Evolutionary conservation across 2,888 invertebrate genomes (phyloP).

Genomic region (Meteorus cinctellus): DNA sequence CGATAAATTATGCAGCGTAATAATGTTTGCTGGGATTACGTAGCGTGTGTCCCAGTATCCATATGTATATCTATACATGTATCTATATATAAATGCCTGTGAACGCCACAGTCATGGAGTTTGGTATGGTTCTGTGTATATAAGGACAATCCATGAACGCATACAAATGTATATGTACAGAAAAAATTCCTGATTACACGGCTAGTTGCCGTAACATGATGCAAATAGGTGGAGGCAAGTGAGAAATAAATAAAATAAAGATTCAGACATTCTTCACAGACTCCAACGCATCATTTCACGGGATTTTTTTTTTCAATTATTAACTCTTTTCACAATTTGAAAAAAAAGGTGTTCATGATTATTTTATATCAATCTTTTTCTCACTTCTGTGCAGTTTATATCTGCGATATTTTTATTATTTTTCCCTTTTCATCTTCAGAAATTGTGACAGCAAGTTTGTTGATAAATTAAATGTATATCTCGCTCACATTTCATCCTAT

Average conservation of each 20-base stretch:
- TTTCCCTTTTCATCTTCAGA: too few species aligned
- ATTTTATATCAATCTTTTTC: too few species aligned
- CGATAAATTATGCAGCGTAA: conserved; percentile 51
- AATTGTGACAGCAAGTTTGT: too few species aligned
- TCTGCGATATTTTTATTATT: too few species aligned
- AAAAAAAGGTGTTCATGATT: too few species aligned
- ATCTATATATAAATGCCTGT: background rate
- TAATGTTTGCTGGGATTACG: conserved; percentile 51
- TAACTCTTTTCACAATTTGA: background rate
- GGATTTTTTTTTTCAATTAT: background rate
- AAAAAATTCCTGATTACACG: conserved; percentile 10
- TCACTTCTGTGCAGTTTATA: too few species aligned
- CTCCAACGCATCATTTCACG: background rate
- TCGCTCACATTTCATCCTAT: background rate
- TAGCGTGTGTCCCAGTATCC: conserved; percentile 46
- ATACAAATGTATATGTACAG: background rate
- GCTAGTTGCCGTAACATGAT: background rate
- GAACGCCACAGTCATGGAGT: conserved; percentile 7
- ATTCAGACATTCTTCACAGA: background rate
- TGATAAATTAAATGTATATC: too few species aligned
- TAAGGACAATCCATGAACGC: conserved; percentile 9
- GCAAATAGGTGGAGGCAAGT: background rate
- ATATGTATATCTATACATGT: conserved; percentile 22
- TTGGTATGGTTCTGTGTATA: background rate
- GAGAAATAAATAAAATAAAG: background rate